Percentiles rank a stretch among this genome's conserved stretches.
Evolutionary conservation across 1,140 invertebrate species (phyloP).

Genomic region (Venustaconcha ellipsiformis): DNA sequence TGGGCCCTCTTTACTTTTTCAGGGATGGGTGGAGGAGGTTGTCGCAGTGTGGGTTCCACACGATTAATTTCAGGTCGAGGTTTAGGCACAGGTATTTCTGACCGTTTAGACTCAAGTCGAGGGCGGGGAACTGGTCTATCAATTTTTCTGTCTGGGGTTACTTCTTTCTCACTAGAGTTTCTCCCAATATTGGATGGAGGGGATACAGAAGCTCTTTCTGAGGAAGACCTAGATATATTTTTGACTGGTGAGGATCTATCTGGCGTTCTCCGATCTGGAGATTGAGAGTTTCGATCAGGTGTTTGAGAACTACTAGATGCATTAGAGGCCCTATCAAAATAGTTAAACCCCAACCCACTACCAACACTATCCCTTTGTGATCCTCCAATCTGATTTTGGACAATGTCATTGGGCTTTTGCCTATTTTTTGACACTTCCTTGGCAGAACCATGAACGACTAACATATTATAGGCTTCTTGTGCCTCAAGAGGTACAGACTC

Average conservation of each 20-base stretch:
- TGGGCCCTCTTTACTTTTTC: constrained; percentile 7
- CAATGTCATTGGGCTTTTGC: not conserved
- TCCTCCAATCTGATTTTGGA: constrained; percentile 1
- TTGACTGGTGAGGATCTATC: constrained; percentile 20
- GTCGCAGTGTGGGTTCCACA: constrained; percentile 53
- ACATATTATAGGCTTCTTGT: constrained; percentile 89
- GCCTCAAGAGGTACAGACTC: constrained; percentile 70
- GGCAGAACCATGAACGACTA: constrained; percentile 81
- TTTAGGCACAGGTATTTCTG: constrained; percentile 54
- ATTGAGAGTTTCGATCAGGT: constrained; percentile 18
- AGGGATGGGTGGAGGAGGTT: constrained; percentile 40
- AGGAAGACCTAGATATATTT: constrained; percentile 21
- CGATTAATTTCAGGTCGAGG: constrained; percentile 55
- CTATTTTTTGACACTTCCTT: constrained; percentile 34
- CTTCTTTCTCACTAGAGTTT: not conserved
- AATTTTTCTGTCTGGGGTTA: not conserved
- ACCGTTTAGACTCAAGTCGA: constrained; percentile 30
- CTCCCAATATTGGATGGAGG: constrained; percentile 13
- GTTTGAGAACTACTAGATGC: constrained; percentile 27
- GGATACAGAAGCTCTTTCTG: constrained; percentile 27
- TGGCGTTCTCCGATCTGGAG: constrained; percentile 9
- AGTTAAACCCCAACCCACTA: constrained; percentile 21
- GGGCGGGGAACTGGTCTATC: constrained; percentile 30
- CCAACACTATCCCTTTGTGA: constrained; percentile 17
- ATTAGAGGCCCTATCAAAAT: constrained; percentile 19